Base-by-base conservation (phyloP, 1,140 invertebrate genomes). In the Glossosoma conforme region DNA sequence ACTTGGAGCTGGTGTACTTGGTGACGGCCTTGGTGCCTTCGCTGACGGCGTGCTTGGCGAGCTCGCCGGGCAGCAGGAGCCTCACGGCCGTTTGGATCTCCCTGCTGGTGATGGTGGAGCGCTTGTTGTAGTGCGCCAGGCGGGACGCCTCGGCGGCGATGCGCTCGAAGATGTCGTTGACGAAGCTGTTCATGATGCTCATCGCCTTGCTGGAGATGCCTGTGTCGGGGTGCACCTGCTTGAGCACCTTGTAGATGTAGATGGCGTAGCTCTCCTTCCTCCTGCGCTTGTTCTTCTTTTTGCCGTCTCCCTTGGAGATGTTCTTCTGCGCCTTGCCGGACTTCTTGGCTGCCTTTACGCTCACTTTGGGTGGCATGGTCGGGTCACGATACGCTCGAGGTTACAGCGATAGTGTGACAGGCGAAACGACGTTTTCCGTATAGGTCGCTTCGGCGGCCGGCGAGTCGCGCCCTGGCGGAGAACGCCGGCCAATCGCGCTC, bases 221-320 rank as follows among this genome's bases (percentile, higher is more conserved):
- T 35, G 72, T 73, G 45, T 82, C 76, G 1, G 54, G 53, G 36
- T 51, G 41, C 0, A 66, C 52, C 4, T 54, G 57, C 58, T 84
- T 83, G 60, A 89, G 60, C 11, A 88, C 73, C 60, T 85, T 86
- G 67, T 82, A 83, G n/a, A 84, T 74, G 66, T 86, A 87, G 44
- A 83, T 81, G 0, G 77, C 76, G 72, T 85, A 89, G 48, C 73
- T 80, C 61, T 86, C 78, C 70, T 81, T 83, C 70, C 77, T 77
- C 66, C 62, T 71, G 41, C 66, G 59, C 54, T 72, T 77, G 38
- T 74, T 78, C 59, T 77, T 82, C 65, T 74, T 78, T 52, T 79
- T 80, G n/a, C n/a, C n/a, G 42, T 77, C 73, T n/a, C 60, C 62
- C 36, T 76, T 76, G 8, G 68, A 69, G 33, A 78, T 78, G 47